Base-by-base conservation (phyloP, 2,113 vertebrate genomes). In the Oophaga pumilio region DNA sequence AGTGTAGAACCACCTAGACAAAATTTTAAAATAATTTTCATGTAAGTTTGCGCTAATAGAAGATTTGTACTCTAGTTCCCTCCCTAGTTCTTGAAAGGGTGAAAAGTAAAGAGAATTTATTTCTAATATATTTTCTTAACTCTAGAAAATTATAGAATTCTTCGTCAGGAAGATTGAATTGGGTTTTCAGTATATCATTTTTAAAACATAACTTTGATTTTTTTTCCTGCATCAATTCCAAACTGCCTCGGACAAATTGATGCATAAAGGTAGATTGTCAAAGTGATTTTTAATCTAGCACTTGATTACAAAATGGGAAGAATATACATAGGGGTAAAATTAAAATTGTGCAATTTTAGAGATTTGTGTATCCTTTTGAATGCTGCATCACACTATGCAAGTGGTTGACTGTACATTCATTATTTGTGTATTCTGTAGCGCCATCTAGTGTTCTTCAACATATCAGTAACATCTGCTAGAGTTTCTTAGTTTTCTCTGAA, bases 371-470 rank as follows among this genome's bases (percentile, higher is more conserved):
- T 10, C 22, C 1, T 68, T 13, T 13, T 73, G 15, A 43, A 3
- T 73, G 1, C 2, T 43, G 22, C 17, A 18, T 43, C 1, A 43
- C 33, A 5, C 33, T 26, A 49, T 73, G 6, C 12, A 22, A 0
- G 7, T n/a, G 28, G 69, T 73, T 73, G 14, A 76, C n/a, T 49
- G 15, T 71, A 28, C 8, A 74, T 18, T 12, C 2, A 49, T 17
- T 57, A 6, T 50, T 69, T 26, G 22, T 56, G 26, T 85, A 59
- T 76, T 86, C 88, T 92, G 66, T 89, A 93, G 91, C 91, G 86
- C 91, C 94, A 93, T 73, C 93, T 91, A 49, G 90, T 92, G 94
- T 90, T 80, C 90, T 86, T 5, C 57, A 53, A 2, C 22, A 80
- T 90, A 88, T 85, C 85, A 26, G 0, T 2, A 0, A 86, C 0